Evolutionary conservation across 2,888 invertebrate species (phyloP).

Genomic region (Phyto melanocephala): DNA sequence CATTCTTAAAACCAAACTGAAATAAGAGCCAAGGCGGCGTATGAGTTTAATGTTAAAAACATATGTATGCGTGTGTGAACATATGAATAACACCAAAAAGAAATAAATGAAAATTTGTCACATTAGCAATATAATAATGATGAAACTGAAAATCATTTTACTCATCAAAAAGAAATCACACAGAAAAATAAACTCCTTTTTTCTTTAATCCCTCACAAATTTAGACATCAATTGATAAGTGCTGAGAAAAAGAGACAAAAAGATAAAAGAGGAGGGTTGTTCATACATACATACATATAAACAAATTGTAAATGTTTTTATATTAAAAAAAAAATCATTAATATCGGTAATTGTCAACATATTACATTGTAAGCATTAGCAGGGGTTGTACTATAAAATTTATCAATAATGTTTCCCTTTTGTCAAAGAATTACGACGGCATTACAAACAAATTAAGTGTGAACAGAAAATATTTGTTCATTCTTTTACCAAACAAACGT

Average conservation of each 20-base stretch:
- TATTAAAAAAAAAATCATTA: constrained; percentile 41
- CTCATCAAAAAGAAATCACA: constrained; percentile 2
- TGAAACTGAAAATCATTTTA: not conserved
- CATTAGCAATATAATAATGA: constrained; percentile 50
- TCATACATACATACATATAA: no score
- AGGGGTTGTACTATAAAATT: constrained; percentile 10
- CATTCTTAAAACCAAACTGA: constrained; percentile 14
- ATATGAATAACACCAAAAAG: not conserved
- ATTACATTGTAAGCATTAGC: constrained; percentile 43
- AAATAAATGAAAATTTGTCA: constrained; percentile 59
- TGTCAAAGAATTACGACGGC: constrained; percentile 71
- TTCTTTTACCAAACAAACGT: constrained; percentile 49
- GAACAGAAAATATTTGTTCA: constrained; percentile 68
- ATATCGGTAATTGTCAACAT: constrained; percentile 62
- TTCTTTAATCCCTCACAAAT: constrained; percentile 20
- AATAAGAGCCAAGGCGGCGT: constrained; percentile 8
- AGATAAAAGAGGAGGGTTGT: constrained; percentile 38
- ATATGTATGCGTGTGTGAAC: no score
- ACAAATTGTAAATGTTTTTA: constrained; percentile 20
- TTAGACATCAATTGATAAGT: constrained; percentile 38
- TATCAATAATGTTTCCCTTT: constrained; percentile 60
- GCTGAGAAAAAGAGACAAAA: not conserved
- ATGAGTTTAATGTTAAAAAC: constrained; percentile 49
- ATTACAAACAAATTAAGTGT: constrained; percentile 76
- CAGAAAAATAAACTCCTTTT: constrained; percentile 30